phyloP scores from a whole-genome alignment of 2,797 vertebrate genomes.

The Adrianichthys oophorus region DNA sequence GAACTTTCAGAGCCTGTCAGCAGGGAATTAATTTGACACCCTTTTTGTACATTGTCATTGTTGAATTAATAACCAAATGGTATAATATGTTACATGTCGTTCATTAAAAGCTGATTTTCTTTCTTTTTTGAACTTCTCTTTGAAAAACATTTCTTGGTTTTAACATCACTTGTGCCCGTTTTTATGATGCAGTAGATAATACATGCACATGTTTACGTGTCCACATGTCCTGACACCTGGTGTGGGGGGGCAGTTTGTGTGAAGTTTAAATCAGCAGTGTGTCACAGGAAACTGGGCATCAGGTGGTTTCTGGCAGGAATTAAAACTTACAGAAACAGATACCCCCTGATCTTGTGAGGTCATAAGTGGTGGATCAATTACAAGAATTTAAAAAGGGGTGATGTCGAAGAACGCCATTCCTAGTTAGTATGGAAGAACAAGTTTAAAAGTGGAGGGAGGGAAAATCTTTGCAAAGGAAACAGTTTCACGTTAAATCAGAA shows the following conservation, averaged over 20 bases:
- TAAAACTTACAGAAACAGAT: constrained; percentile 40
- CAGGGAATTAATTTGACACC: no score
- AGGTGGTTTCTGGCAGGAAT: constrained; percentile 44
- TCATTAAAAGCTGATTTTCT: no score
- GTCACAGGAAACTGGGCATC: constrained; percentile 18
- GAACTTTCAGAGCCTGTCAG: no score
- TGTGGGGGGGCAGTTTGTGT: background rate
- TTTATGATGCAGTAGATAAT: background rate
- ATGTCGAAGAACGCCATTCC: constrained; percentile 43
- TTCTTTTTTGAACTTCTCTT: no score
- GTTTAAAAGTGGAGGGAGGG: constrained; percentile 42
- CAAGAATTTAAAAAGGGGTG: constrained; percentile 34
- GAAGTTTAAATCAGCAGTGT: constrained; percentile 15
- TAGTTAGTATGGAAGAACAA: constrained; percentile 32
- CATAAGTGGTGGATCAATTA: constrained; percentile 44
- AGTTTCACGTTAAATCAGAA: constrained; percentile 69
- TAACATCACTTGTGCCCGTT: background rate
- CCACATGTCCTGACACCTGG: background rate
- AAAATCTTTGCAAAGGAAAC: constrained; percentile 65
- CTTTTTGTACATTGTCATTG: no score
- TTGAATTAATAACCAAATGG: no score
- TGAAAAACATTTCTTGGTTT: no score
- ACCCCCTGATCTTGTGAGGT: constrained; percentile 33
- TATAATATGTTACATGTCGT: no score
- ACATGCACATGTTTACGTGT: background rate